Evolutionary conservation across 2,888 invertebrate genomes (phyloP).

Genomic region (Hesperia comma): DNA sequence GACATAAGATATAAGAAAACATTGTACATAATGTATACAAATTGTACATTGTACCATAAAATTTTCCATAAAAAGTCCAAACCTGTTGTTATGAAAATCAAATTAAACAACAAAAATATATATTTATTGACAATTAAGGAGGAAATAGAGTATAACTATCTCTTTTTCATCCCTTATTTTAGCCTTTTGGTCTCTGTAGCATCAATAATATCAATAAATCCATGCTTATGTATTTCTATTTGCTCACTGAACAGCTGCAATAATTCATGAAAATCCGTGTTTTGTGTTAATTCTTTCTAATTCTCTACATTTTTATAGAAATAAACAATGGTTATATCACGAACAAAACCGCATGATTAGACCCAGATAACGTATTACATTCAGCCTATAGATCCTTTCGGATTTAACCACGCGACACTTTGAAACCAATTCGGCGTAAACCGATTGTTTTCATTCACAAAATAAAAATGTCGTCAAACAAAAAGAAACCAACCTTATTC

Average conservation of each 20-base stretch:
- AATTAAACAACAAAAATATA: no score
- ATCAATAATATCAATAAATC: no score
- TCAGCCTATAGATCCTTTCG: slow-evolving; percentile 30
- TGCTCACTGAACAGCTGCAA: no score
- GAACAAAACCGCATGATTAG: slow-evolving; percentile 15
- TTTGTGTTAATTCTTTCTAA: not conserved
- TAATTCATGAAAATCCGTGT: not conserved
- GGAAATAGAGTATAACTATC: no score
- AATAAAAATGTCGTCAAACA: not conserved
- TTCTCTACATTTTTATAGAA: not conserved
- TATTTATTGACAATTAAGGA: no score
- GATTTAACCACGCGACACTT: slow-evolving; percentile 37
- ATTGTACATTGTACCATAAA: no score
- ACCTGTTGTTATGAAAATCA: no score
- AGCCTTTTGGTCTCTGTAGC: no score
- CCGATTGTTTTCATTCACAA: slow-evolving; percentile 39
- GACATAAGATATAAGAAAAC: no score
- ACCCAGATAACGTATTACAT: slow-evolving; percentile 36
- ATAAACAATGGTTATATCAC: not conserved
- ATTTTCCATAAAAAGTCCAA: no score
- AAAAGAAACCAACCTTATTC: not conserved
- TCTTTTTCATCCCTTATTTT: not conserved
- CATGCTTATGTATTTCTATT: no score
- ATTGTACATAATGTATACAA: no score
- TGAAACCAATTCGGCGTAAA: slow-evolving; percentile 39